Percentiles rank a stretch among this genome's conserved stretches.
These are phyloP conservation scores for Druon quercuslanigerum DNA, from an alignment of 1,140 invertebrate species.

Conservation along the genomic window DNA sequence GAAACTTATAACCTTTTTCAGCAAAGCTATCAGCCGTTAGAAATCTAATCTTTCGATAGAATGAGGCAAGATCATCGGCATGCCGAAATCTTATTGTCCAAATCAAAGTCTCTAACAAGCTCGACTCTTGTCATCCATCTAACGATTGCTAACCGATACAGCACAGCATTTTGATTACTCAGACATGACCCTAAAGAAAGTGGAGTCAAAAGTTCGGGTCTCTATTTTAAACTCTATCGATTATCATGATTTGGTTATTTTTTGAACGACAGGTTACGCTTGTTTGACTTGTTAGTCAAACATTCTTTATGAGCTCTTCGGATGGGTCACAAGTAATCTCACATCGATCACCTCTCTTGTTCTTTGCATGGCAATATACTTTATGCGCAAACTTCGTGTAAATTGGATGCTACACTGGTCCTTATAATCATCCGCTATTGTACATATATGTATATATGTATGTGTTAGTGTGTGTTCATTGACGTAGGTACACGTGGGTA, in stretches of 20 bases:
- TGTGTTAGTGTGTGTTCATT: too few species aligned
- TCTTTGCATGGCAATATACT: background rate
- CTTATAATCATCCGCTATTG: background rate
- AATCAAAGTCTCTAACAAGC: background rate
- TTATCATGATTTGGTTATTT: background rate
- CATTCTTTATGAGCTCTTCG: slow-evolving; percentile 1
- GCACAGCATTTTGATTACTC: background rate
- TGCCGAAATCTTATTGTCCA: background rate
- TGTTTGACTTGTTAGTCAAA: slow-evolving; percentile 9
- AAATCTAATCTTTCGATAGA: background rate
- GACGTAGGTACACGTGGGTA: background rate
- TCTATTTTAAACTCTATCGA: background rate
- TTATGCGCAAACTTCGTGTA: background rate
- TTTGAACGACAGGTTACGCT: background rate
- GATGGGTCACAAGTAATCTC: background rate
- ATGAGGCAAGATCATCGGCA: background rate
- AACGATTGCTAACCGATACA: background rate
- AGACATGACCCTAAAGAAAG: background rate
- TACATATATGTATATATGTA: too few species aligned
- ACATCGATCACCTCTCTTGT: slow-evolving; percentile 9
- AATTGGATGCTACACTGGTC: background rate
- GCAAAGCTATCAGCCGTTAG: background rate
- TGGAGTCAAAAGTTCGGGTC: background rate
- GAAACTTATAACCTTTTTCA: background rate
- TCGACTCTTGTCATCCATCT: slow-evolving; percentile 4